Percentiles rank a stretch among this genome's conserved stretches.
These are phyloP conservation scores for Tretioscincus oriximinensis DNA, from an alignment of 2,113 vertebrate species.

Conservation along the genomic window DNA sequence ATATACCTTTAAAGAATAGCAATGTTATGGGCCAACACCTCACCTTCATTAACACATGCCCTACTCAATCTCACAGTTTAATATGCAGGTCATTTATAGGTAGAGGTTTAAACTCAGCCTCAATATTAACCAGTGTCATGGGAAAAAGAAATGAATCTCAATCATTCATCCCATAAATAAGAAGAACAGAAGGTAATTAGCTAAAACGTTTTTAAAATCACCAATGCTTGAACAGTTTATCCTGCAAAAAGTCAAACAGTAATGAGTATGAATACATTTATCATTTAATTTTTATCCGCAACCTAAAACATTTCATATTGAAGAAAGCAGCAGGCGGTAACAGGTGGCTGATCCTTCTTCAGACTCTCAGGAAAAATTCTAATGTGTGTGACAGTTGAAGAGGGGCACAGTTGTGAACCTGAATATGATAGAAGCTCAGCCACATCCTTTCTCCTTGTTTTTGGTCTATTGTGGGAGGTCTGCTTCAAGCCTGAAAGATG, in stretches of 20 bases:
- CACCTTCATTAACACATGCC: constrained; percentile 6
- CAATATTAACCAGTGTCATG: constrained; percentile 14
- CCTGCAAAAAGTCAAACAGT: background rate
- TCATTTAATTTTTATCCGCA: too few species aligned
- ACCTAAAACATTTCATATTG: too few species aligned
- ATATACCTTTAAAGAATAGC: background rate
- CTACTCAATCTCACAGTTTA: constrained; percentile 16
- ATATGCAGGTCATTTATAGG: constrained; percentile 42
- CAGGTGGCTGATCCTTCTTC: too few species aligned
- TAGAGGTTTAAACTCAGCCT: constrained; percentile 18
- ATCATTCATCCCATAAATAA: constrained; percentile 22
- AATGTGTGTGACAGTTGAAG: too few species aligned
- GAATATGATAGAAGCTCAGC: too few species aligned
- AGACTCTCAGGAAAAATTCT: too few species aligned
- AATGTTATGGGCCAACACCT: background rate
- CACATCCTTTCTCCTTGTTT: too few species aligned
- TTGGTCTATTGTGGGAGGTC: too few species aligned
- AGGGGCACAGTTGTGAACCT: too few species aligned
- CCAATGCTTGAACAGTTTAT: background rate
- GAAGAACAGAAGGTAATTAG: constrained; percentile 23
- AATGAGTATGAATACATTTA: too few species aligned
- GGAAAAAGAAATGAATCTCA: constrained; percentile 16
- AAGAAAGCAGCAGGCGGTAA: too few species aligned
- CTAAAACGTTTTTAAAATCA: background rate
- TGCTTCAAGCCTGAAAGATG: too few species aligned